Conservation (phyloP, 2,888 invertebrate genomes). For the Nomada goodeniana region DNA sequence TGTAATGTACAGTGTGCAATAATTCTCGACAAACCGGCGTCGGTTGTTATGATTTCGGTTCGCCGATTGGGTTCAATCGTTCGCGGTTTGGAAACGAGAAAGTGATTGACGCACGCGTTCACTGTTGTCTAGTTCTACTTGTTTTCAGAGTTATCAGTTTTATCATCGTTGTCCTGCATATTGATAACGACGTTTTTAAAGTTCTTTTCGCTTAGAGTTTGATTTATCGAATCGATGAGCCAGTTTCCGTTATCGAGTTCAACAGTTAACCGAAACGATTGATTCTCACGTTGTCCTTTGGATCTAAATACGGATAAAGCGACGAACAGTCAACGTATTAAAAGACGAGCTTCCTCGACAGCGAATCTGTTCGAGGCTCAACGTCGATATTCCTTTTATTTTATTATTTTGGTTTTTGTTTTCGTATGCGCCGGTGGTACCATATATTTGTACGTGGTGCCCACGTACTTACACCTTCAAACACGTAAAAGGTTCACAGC, state of each 20-base stretch:
- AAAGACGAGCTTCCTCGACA: constrained; percentile 6
- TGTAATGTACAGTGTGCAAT: constrained; percentile 64
- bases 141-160: neutral
- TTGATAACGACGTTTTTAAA: neutral
- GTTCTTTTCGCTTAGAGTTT: constrained; percentile 15
- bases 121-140: constrained; percentile 39
- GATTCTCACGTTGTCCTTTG: neutral
- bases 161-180: constrained; percentile 4
- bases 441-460: neutral
- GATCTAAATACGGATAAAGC: neutral
- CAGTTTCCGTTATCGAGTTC: constrained; percentile 15
- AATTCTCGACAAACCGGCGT: constrained; percentile 48
- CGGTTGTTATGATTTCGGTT: constrained; percentile 42
- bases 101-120: constrained; percentile 49
- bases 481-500: neutral
- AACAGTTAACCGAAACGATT: constrained; percentile 15
- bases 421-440: constrained; percentile 11
- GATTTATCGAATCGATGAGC: constrained; percentile 7
- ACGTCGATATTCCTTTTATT: constrained; percentile 7
- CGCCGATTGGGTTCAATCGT: constrained; percentile 26
- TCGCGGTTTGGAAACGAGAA: constrained; percentile 13
- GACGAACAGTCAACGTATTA: neutral
- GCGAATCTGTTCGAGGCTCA: constrained; percentile 33
- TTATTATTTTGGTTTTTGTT: neutral
- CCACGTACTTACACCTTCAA: constrained; percentile 63